phyloP scores from a whole-genome alignment of 2,888 invertebrate genomes.

The Fragum whitleyi region DNA sequence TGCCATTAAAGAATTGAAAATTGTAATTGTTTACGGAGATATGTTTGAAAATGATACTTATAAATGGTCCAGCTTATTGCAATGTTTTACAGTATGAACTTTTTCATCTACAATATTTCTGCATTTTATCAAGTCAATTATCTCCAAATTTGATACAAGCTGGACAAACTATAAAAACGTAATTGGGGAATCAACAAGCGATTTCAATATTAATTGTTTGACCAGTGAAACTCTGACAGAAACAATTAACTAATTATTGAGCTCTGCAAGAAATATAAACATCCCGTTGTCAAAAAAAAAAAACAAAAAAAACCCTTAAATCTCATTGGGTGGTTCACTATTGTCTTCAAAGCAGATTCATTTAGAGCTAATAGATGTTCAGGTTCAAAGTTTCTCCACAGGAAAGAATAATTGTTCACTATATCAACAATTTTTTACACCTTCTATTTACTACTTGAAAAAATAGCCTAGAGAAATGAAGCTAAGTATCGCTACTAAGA shows the following conservation, averaged over 20 bases:
- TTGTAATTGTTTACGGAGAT: slow-evolving; percentile 9
- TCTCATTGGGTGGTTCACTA: slow-evolving; percentile 24
- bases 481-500: slow-evolving; percentile 22
- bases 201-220: slow-evolving; percentile 13
- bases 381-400: slow-evolving; percentile 42
- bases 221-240: not conserved
- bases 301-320: slow-evolving; percentile 37
- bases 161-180: slow-evolving; percentile 32
- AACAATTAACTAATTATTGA: not conserved
- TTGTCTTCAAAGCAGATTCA: slow-evolving; percentile 1
- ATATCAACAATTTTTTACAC: slow-evolving; percentile 31
- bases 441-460: slow-evolving; percentile 31
- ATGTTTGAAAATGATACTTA: slow-evolving; percentile 40
- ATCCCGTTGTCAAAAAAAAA: slow-evolving; percentile 8
- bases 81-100: slow-evolving; percentile 20
- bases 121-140: slow-evolving; percentile 5
- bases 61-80: slow-evolving; percentile 28
- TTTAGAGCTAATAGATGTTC: not conserved
- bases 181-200: slow-evolving; percentile 9
- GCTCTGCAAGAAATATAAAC: not conserved
- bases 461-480: slow-evolving; percentile 25
- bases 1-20: no score
- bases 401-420: slow-evolving; percentile 7
- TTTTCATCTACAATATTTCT: slow-evolving; percentile 28
- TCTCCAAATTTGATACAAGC: slow-evolving; percentile 28